These are phyloP conservation scores for Gambelia wislizenii DNA, from an alignment of 2,797 vertebrate genomes.

Conservation along the genomic window DNA sequence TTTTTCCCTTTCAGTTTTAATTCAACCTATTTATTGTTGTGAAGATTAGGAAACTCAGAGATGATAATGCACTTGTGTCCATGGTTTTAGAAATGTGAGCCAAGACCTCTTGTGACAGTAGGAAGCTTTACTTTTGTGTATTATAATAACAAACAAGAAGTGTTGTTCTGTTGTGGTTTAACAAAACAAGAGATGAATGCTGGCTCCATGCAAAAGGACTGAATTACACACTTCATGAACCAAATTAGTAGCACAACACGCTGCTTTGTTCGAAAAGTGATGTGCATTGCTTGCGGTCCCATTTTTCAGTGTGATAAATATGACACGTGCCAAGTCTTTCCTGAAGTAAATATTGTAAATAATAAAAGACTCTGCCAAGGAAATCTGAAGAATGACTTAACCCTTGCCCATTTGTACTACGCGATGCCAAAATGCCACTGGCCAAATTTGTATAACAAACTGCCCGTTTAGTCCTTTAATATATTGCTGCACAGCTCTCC, in stretches of 20 bases:
- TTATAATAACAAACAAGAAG: conserved; percentile 85
- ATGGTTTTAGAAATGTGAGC: neutral
- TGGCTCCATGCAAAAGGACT: conserved; percentile 84
- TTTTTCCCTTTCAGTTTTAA: neutral
- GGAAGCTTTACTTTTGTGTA: conserved; percentile 50
- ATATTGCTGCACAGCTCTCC: conserved; percentile 63
- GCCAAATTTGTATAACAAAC: conserved; percentile 75
- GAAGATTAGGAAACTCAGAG: neutral
- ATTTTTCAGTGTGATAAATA: conserved; percentile 90
- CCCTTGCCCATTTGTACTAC: conserved; percentile 82
- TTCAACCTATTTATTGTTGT: neutral
- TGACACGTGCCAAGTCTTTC: conserved; percentile 81
- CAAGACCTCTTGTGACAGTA: conserved; percentile 33
- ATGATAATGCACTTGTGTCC: conserved; percentile 17
- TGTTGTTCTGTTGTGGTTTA: conserved; percentile 89
- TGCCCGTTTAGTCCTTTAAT: conserved; percentile 75
- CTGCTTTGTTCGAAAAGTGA: conserved; percentile 90
- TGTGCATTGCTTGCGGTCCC: conserved; percentile 79
- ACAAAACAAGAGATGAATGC: conserved; percentile 91
- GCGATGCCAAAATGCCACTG: conserved; percentile 73
- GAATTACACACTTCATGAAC: conserved; percentile 93
- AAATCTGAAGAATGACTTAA: conserved; percentile 87
- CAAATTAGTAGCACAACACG: conserved; percentile 90
- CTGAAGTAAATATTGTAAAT: conserved; percentile 89
- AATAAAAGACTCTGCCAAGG: conserved; percentile 85